A percentile compares a stretch with the other conserved stretches of the same genome.
phyloP scores from a whole-genome alignment of 2,113 vertebrate genomes.

The Centropristis striata region DNA sequence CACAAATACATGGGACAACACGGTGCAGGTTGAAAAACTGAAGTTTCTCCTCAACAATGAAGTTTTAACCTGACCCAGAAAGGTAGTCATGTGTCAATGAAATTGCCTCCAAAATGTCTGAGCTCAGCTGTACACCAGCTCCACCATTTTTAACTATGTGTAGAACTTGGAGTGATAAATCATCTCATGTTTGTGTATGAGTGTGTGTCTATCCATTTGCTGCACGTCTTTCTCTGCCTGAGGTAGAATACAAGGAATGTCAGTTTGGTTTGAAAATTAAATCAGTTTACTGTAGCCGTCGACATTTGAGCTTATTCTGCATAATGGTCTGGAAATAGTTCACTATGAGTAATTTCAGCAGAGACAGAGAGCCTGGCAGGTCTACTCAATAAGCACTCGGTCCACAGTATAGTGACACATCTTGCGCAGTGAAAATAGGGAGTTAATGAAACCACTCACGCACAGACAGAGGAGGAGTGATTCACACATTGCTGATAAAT shows the following conservation, averaged over 20 bases:
- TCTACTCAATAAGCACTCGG: slow-evolving; percentile 65
- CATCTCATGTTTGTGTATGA: slow-evolving; percentile 14
- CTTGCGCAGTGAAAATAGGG: slow-evolving; percentile 55
- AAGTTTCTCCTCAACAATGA: no score
- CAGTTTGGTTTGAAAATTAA: slow-evolving; percentile 59
- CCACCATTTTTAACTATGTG: slow-evolving; percentile 13
- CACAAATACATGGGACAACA: no score
- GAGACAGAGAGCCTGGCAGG: slow-evolving; percentile 55
- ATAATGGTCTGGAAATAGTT: slow-evolving; percentile 73
- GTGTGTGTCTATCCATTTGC: slow-evolving; percentile 28
- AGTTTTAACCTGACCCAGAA: background rate
- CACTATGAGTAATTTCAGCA: slow-evolving; percentile 59
- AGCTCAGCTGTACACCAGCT: background rate
- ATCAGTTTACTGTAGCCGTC: slow-evolving; percentile 58
- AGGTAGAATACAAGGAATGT: slow-evolving; percentile 44
- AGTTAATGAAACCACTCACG: slow-evolving; percentile 70
- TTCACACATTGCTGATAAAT: slow-evolving; percentile 65
- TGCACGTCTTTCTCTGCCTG: slow-evolving; percentile 8
- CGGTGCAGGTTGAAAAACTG: no score
- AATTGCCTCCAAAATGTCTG: background rate
- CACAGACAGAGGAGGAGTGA: slow-evolving; percentile 41
- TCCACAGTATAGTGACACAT: slow-evolving; percentile 63
- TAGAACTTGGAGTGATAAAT: slow-evolving; percentile 31
- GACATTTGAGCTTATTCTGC: slow-evolving; percentile 68
- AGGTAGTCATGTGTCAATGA: background rate